Evolutionary conservation across 1,140 invertebrate genomes (phyloP).

Genomic region (Trachelipus rathkii): DNA sequence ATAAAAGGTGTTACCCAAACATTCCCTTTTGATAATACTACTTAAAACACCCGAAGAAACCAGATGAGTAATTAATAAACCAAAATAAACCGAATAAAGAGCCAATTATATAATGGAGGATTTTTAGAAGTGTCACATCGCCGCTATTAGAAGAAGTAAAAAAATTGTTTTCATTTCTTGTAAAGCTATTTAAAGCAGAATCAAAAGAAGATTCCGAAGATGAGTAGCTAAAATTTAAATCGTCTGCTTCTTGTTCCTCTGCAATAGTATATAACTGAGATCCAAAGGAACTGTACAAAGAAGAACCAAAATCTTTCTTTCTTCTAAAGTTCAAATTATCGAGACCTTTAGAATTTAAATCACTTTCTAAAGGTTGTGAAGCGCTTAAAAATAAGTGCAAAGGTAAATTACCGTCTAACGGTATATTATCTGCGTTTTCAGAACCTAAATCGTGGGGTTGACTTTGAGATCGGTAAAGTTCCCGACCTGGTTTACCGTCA

Average conservation of each 20-base stretch:
- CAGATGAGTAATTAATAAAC: too few species aligned
- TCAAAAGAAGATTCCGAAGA: too few species aligned
- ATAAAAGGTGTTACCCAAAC: too few species aligned
- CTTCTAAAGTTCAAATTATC: neutral
- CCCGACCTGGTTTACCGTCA: neutral
- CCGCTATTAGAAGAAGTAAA: too few species aligned
- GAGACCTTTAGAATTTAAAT: neutral
- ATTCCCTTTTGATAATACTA: too few species aligned
- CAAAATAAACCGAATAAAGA: too few species aligned
- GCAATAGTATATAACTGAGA: neutral
- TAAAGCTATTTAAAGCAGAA: too few species aligned
- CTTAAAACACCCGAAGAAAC: too few species aligned
- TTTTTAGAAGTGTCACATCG: too few species aligned
- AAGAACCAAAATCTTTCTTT: neutral
- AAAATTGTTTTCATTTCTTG: too few species aligned
- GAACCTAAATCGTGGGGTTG: neutral
- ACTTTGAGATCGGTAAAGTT: neutral
- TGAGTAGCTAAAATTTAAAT: neutral
- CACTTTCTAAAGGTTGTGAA: neutral
- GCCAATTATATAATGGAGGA: too few species aligned
- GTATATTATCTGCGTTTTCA: neutral
- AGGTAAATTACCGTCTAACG: neutral
- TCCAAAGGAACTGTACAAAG: neutral
- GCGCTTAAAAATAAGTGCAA: neutral
- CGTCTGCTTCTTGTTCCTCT: neutral